Conservation (phyloP, 2,113 vertebrate species). For the Epinephelus fuscoguttatus region DNA sequence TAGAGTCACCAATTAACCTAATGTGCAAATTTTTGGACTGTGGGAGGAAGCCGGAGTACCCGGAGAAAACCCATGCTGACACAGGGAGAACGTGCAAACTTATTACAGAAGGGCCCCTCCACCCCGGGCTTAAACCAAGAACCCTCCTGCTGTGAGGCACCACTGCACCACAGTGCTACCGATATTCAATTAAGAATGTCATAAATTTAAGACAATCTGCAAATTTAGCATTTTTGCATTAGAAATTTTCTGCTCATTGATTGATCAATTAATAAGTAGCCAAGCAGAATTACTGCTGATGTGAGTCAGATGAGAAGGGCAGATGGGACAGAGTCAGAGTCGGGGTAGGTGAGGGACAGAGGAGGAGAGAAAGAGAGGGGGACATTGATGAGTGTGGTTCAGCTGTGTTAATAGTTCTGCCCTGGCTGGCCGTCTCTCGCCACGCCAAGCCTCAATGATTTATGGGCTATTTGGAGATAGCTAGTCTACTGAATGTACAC, state of each 20-base stretch:
- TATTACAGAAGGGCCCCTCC: no score
- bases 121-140: no score
- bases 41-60: no score
- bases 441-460: slow-evolving; percentile 68
- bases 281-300: background rate
- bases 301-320: background rate
- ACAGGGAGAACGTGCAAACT: no score
- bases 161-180: no score
- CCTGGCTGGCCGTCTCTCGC: slow-evolving; percentile 57
- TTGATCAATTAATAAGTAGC: slow-evolving; percentile 1
- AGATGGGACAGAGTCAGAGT: slow-evolving; percentile 3
- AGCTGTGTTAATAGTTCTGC: slow-evolving; percentile 76
- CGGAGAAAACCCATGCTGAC: no score
- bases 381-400: slow-evolving; percentile 68
- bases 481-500: slow-evolving; percentile 67
- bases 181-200: background rate
- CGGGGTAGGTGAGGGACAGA: slow-evolving; percentile 36
- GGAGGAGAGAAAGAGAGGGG: slow-evolving; percentile 35
- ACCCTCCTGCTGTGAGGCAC: no score
- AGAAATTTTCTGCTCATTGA: background rate
- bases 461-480: slow-evolving; percentile 79
- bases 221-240: background rate
- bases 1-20: no score
- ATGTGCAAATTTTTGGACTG: no score
- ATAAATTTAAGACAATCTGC: background rate